Conservation (phyloP, 2,888 invertebrate species). For the Petrophora chlorosata region DNA sequence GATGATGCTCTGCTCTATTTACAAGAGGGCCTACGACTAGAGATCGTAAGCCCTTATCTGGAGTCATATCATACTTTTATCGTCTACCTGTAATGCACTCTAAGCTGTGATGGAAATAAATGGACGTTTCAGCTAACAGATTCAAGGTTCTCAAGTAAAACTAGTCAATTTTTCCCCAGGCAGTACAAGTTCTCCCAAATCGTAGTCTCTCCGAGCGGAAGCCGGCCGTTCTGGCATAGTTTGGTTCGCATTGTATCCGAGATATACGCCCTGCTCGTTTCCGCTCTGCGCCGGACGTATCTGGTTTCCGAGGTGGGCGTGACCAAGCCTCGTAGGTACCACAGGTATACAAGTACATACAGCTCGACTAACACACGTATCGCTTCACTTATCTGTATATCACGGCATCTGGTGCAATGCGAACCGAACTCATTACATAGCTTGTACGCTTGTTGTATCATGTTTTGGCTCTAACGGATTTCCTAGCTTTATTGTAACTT, state of each 20-base stretch:
- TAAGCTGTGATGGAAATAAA: no score
- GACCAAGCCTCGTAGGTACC: slow-evolving; percentile 53
- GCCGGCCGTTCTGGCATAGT: slow-evolving; percentile 53
- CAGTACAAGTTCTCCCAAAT: slow-evolving; percentile 71
- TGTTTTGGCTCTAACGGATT: slow-evolving; percentile 6
- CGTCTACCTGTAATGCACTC: no score
- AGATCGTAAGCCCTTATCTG: no score
- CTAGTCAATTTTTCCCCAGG: slow-evolving; percentile 56
- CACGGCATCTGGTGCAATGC: slow-evolving; percentile 48
- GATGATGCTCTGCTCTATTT: no score
- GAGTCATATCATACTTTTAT: no score
- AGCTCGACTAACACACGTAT: slow-evolving; percentile 32
- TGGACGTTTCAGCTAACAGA: no score
- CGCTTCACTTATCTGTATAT: slow-evolving; percentile 34
- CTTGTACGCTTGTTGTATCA: slow-evolving; percentile 16
- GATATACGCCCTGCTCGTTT: slow-evolving; percentile 55
- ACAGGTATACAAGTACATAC: slow-evolving; percentile 48
- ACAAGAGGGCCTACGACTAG: no score
- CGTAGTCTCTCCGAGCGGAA: slow-evolving; percentile 51
- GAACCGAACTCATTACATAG: slow-evolving; percentile 56
- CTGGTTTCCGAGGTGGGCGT: slow-evolving; percentile 41
- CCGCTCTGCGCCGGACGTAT: slow-evolving; percentile 50
- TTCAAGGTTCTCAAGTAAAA: not conserved
- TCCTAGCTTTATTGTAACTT: slow-evolving; percentile 3
- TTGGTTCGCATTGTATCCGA: slow-evolving; percentile 70